Percentiles rank a stretch among this genome's conserved stretches.
phyloP scores from a whole-genome alignment of 1,140 invertebrate species.

The Drosophila kohkoa region DNA sequence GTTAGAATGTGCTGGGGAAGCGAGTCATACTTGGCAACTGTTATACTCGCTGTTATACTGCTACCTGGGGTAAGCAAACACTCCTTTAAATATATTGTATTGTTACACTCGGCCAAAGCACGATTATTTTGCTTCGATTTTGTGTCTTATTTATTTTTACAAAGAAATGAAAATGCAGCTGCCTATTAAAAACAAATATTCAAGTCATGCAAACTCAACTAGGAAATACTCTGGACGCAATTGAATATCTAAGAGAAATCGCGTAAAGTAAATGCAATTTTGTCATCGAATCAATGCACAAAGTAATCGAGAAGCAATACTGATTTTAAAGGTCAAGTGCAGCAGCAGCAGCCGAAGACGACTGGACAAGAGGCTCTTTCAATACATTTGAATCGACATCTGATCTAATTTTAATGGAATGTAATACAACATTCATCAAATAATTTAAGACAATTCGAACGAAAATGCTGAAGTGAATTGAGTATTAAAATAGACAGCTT shows the following conservation, averaged over 20 bases:
- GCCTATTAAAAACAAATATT: not conserved
- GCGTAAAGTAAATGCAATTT: not conserved
- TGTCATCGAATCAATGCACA: not conserved
- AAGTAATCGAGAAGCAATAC: not conserved
- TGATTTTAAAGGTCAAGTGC: not conserved
- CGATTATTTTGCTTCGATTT: not conserved
- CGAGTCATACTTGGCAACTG: conserved; percentile 19
- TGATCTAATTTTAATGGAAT: not conserved
- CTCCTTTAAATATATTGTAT: not conserved
- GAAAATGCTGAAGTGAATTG: too few relatives aligned
- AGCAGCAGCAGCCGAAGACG: not conserved
- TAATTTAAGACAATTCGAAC: too few relatives aligned
- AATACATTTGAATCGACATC: not conserved
- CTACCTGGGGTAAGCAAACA: conserved; percentile 7
- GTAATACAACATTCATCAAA: too few relatives aligned
- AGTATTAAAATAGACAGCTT: too few relatives aligned
- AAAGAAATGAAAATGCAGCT: not conserved
- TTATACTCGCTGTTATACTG: conserved; percentile 30
- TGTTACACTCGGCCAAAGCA: too few relatives aligned
- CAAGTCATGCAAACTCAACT: too few relatives aligned
- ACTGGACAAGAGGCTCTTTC: not conserved
- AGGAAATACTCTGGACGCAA: not conserved
- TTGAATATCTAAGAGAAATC: not conserved
- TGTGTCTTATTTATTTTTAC: not conserved
- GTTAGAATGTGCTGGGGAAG: conserved; percentile 69